Conservation (phyloP, 2,888 invertebrate genomes). For the Ennomos quercinarius region DNA sequence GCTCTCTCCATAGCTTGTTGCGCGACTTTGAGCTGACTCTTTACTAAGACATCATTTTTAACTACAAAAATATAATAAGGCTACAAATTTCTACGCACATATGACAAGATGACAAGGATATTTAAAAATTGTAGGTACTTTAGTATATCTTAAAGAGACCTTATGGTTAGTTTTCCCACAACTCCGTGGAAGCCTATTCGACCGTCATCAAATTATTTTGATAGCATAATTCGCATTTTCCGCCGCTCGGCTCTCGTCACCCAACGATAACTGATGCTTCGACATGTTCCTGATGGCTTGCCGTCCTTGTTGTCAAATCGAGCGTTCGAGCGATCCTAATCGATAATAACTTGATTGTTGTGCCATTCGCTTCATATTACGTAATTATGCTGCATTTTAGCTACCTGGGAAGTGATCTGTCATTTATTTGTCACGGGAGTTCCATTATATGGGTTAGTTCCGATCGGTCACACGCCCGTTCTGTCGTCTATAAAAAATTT, state of each 20-base stretch:
- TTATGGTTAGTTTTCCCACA: slow-evolving; percentile 42
- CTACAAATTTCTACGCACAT: too few relatives aligned
- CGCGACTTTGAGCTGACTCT: too few relatives aligned
- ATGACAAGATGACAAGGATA: too few relatives aligned
- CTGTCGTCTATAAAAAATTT: too few relatives aligned
- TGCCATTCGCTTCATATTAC: slow-evolving; percentile 32
- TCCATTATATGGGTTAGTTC: too few relatives aligned
- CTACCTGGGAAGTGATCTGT: not conserved
- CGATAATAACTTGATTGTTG: slow-evolving; percentile 62
- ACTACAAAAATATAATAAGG: too few relatives aligned
- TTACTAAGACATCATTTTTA: too few relatives aligned
- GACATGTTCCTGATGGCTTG: slow-evolving; percentile 29
- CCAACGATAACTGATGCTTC: slow-evolving; percentile 29
- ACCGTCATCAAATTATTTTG: slow-evolving; percentile 57
- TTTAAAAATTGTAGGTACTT: too few relatives aligned
- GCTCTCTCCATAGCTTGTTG: too few relatives aligned
- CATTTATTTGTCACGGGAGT: too few relatives aligned
- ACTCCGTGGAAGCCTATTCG: slow-evolving; percentile 45
- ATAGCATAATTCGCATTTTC: slow-evolving; percentile 65
- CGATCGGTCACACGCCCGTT: too few relatives aligned
- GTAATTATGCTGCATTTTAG: slow-evolving; percentile 8
- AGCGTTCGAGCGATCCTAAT: slow-evolving; percentile 56
- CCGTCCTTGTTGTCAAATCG: slow-evolving; percentile 49
- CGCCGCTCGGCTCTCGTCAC: slow-evolving; percentile 54
- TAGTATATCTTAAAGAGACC: not conserved